Evolutionary conservation across 2,888 invertebrate species (phyloP).

Genomic region (Hirudinaria manillensis): DNA sequence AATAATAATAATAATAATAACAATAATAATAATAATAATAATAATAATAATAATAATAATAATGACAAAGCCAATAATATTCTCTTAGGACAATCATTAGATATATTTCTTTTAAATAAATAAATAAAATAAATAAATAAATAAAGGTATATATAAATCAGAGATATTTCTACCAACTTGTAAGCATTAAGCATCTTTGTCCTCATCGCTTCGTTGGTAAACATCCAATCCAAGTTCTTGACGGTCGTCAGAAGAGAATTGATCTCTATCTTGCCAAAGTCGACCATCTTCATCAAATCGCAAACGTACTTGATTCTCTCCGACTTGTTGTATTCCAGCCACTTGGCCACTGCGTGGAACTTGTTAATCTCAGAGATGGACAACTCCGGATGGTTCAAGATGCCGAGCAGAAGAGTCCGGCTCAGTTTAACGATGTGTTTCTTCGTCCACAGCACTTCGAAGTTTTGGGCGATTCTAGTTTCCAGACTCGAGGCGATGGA

Average conservation of each 20-base stretch:
- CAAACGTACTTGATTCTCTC: slow-evolving; percentile 23
- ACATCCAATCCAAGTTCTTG: slow-evolving; percentile 28
- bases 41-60: too few relatives aligned
- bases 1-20: too few relatives aligned
- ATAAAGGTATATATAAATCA: too few relatives aligned
- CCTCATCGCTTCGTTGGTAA: slow-evolving; percentile 18
- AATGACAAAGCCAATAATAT: too few relatives aligned
- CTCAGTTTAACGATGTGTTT: slow-evolving; percentile 21
- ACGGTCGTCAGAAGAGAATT: slow-evolving; percentile 1
- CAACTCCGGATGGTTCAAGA: slow-evolving; percentile 16
- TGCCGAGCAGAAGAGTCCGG: slow-evolving; percentile 1
- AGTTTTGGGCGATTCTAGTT: slow-evolving; percentile 9
- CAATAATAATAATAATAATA: too few relatives aligned
- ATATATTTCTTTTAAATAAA: too few relatives aligned
- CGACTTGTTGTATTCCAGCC: slow-evolving; percentile 21
- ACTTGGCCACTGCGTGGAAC: slow-evolving; percentile 19
- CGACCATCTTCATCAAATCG: slow-evolving; percentile 25
- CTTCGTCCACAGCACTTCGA: slow-evolving; percentile 11
- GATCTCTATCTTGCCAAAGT: slow-evolving; percentile 19
- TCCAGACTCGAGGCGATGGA: not conserved
- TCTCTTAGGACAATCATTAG: too few relatives aligned
- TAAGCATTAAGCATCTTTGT: slow-evolving; percentile 22
- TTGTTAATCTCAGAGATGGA: slow-evolving; percentile 11
- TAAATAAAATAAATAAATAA: too few relatives aligned
- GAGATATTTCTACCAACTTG: slow-evolving; percentile 5